Evolutionary conservation across 2,888 invertebrate genomes (phyloP).

Genomic region (Caenorhabditis zanzibari): DNA sequence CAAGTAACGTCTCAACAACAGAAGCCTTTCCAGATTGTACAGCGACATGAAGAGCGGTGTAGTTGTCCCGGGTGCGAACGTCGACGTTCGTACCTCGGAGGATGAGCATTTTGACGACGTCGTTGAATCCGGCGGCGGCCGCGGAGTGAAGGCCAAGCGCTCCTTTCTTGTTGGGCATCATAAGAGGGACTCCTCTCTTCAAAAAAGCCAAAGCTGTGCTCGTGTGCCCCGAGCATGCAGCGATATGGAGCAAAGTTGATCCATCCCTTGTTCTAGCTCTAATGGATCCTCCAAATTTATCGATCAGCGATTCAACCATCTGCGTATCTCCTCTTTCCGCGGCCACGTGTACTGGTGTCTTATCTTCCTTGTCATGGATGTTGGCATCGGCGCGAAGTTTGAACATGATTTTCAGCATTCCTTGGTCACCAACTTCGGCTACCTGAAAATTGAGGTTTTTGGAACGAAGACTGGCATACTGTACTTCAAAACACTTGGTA

Average conservation of each 20-base stretch:
- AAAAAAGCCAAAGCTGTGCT: slow-evolving; percentile 98
- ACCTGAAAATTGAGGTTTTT: slow-evolving; percentile 20
- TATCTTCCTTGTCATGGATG: slow-evolving; percentile 94
- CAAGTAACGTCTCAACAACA: slow-evolving; percentile 87
- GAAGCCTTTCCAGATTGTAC: slow-evolving; percentile 86
- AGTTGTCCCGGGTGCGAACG: slow-evolving; percentile 95
- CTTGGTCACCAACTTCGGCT: slow-evolving; percentile 96
- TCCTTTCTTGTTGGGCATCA: slow-evolving; percentile 99
- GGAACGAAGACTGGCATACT: too few species aligned
- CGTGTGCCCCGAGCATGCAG: slow-evolving; percentile 96
- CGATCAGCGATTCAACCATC: slow-evolving; percentile 95
- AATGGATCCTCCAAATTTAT: slow-evolving; percentile 95
- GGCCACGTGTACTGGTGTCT: slow-evolving; percentile 97
- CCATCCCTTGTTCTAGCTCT: slow-evolving; percentile 88
- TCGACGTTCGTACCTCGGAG: slow-evolving; percentile 98
- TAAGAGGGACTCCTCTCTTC: slow-evolving; percentile 97
- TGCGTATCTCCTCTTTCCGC: slow-evolving; percentile 97
- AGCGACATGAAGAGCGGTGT: slow-evolving; percentile 97
- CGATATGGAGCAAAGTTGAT: slow-evolving; percentile 98
- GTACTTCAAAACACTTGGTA: too few species aligned
- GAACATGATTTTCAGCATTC: slow-evolving; percentile 95
- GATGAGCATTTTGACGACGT: slow-evolving; percentile 88
- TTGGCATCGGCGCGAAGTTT: slow-evolving; percentile 95
- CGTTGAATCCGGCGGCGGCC: slow-evolving; percentile 96
- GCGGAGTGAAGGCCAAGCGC: slow-evolving; percentile 98